Percentiles rank a stretch among this genome's conserved stretches.
Evolutionary conservation across 2,113 vertebrate genomes (phyloP).

Genomic region (Nestor notabilis): DNA sequence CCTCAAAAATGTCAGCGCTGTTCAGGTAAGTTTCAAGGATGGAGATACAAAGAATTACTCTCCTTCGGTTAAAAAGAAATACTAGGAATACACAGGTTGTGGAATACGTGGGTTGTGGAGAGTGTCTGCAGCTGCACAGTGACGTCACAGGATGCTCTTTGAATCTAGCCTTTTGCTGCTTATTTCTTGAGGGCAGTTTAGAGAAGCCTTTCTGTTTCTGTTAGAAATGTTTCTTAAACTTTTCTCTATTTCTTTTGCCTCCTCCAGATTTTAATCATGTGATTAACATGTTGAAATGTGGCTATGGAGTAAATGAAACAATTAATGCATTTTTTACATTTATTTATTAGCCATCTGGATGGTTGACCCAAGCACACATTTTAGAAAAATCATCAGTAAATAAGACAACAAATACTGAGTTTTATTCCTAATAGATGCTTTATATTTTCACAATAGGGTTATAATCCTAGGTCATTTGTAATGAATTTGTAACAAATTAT

Average conservation of each 20-base stretch:
- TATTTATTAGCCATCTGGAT: neutral
- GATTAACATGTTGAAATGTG: neutral
- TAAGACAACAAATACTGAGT: neutral
- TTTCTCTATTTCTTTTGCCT: neutral
- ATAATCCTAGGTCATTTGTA: neutral
- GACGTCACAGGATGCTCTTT: neutral
- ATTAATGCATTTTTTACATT: neutral
- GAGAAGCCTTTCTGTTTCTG: neutral
- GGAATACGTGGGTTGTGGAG: neutral
- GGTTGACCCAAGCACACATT: neutral
- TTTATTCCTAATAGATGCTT: neutral
- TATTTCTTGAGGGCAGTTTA: neutral
- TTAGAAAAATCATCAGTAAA: neutral
- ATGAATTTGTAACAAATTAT: neutral
- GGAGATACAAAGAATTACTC: neutral
- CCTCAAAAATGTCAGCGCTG: neutral
- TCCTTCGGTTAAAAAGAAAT: neutral
- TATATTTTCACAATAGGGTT: neutral
- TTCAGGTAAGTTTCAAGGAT: neutral
- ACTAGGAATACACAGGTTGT: neutral
- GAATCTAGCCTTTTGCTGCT: neutral
- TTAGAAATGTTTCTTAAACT: neutral
- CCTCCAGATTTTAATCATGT: neutral
- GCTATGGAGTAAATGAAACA: neutral
- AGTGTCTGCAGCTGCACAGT: neutral